Evolutionary conservation across 53 echinoderm and acorn worm genomes (phyloP).

Genomic region (Astropecten irregularis): DNA sequence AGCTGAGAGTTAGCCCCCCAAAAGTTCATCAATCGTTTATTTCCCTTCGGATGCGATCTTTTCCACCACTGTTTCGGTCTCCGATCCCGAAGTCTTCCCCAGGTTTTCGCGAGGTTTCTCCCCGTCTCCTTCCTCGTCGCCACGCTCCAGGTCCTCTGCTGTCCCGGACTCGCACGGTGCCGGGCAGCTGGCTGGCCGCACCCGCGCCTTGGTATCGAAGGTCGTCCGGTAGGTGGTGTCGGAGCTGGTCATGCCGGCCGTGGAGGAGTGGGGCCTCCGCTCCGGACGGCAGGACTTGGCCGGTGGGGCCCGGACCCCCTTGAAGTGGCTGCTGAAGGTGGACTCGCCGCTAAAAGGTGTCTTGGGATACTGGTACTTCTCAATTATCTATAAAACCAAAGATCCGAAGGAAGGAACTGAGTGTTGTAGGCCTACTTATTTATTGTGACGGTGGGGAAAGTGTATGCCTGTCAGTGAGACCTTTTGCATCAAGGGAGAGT

Average conservation of each 20-base stretch:
- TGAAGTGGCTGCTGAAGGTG: conserved; percentile 79
- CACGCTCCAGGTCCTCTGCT: not conserved
- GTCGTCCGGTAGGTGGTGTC: conserved; percentile 63
- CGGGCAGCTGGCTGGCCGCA: conserved; percentile 76
- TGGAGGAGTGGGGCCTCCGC: conserved; percentile 77
- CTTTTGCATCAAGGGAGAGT: no score
- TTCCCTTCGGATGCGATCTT: no score
- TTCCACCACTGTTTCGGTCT: no score
- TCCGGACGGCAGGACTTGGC: conserved; percentile 84
- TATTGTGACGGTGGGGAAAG: no score
- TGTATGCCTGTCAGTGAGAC: no score
- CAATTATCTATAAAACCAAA: conserved; percentile 61
- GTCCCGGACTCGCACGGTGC: not conserved
- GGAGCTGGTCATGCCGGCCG: conserved; percentile 54
- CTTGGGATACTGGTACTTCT: conserved; percentile 71
- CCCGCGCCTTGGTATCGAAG: conserved; percentile 34
- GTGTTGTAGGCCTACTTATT: no score
- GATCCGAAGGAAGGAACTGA: no score
- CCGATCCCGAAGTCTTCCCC: no score
- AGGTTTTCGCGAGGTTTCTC: no score
- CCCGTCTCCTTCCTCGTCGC: not conserved
- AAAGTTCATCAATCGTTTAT: no score
- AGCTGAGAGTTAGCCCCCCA: no score
- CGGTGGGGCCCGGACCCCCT: conserved; percentile 69
- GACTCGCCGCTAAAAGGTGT: conserved; percentile 81